Percentiles rank a stretch among this genome's conserved stretches.
phyloP scores from a whole-genome alignment of 2,113 vertebrate species.

The Passer montanus region DNA sequence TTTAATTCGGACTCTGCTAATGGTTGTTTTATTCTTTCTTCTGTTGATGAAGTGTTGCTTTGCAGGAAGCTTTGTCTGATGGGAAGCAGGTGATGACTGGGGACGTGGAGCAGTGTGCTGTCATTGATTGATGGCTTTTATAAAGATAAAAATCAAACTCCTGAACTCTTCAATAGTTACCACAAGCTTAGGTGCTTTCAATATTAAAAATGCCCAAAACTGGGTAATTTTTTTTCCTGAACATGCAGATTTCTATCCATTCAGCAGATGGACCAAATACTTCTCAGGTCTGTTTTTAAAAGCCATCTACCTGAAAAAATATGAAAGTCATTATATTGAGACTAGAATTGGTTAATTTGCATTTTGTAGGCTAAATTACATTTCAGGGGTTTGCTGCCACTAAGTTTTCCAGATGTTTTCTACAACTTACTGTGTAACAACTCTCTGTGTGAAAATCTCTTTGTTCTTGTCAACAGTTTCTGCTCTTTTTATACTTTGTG shows the following conservation, averaged over 20 bases:
- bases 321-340: background rate
- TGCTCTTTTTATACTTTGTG: background rate
- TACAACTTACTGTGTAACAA: background rate
- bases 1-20: background rate
- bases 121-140: background rate
- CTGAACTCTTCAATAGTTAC: background rate
- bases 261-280: background rate
- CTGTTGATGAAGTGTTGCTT: background rate
- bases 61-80: background rate
- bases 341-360: background rate
- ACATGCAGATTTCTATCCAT: background rate
- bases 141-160: background rate
- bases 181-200: background rate
- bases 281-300: background rate
- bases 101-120: background rate
- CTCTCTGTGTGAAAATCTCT: background rate
- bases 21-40: background rate
- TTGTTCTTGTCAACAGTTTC: background rate
- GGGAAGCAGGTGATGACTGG: background rate
- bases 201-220: background rate
- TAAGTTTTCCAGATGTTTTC: background rate
- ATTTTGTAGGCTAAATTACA: background rate
- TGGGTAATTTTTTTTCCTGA: background rate
- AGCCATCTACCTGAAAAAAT: background rate
- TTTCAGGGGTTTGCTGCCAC: background rate